Evolutionary conservation across 2,888 invertebrate species (phyloP).

Genomic region (Melinaea menophilus): DNA sequence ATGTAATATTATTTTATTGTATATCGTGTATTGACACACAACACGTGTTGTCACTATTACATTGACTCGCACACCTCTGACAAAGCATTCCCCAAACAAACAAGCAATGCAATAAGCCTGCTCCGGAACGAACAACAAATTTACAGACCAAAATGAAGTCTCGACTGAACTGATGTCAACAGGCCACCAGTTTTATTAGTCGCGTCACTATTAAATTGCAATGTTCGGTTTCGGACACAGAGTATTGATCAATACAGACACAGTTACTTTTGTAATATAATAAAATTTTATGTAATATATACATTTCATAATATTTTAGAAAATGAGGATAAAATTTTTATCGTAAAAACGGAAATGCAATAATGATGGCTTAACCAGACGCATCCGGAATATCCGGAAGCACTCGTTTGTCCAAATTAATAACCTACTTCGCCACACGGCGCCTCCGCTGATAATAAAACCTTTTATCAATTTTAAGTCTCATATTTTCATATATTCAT

Average conservation of each 20-base stretch:
- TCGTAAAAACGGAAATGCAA: background rate
- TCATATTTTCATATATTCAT: too few species aligned
- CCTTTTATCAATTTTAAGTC: too few species aligned
- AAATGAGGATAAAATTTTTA: background rate
- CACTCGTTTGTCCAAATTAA: conserved; percentile 58
- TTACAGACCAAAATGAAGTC: conserved; percentile 73
- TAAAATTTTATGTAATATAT: too few species aligned
- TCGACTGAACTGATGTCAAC: conserved; percentile 64
- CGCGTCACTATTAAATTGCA: conserved; percentile 57
- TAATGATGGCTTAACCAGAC: conserved; percentile 33
- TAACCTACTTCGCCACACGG: too few species aligned
- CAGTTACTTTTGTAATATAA: too few species aligned
- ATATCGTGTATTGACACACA: conserved; percentile 13
- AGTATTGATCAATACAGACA: conserved; percentile 23
- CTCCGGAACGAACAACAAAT: conserved; percentile 70
- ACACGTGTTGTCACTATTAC: conserved; percentile 52
- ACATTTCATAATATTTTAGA: too few species aligned
- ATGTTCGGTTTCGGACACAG: conserved; percentile 41
- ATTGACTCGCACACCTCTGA: conserved; percentile 52
- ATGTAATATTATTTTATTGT: too few species aligned
- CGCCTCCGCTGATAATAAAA: too few species aligned
- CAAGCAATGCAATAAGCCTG: conserved; percentile 70
- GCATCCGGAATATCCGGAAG: conserved; percentile 47
- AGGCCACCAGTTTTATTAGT: conserved; percentile 67
- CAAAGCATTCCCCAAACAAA: conserved; percentile 71